Conservation (phyloP, 2,888 invertebrate genomes). For the Macrosoma leucophasiata region DNA sequence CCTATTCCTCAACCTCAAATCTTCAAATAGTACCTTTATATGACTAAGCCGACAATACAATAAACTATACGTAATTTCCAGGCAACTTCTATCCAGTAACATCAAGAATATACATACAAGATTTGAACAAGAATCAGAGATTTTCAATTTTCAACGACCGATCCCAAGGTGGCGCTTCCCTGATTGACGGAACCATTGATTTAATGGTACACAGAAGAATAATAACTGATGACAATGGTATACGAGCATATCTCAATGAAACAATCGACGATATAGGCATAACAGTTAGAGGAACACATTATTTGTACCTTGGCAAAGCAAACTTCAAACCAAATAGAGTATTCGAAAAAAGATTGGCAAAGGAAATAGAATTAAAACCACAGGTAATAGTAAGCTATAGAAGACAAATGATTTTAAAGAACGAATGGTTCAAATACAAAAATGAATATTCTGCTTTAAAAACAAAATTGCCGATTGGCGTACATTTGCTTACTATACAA, state of each 20-base stretch:
- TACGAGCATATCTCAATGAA: conserved; percentile 36
- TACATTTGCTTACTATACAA: conserved; percentile 86
- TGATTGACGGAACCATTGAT: conserved; percentile 83
- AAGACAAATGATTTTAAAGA: conserved; percentile 19
- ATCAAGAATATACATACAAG: conserved; percentile 83
- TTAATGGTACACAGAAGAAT: conserved; percentile 89
- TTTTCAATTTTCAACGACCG: conserved; percentile 83
- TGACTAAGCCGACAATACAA: too few relatives aligned
- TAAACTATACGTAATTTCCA: conserved; percentile 10
- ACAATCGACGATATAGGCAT: conserved; percentile 33
- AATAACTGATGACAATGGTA: conserved; percentile 83
- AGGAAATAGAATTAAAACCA: conserved; percentile 43
- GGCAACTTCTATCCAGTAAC: conserved; percentile 95
- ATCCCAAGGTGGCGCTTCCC: conserved; percentile 86
- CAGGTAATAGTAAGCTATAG: conserved; percentile 31
- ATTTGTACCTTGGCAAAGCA: conserved; percentile 44
- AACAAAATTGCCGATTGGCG: conserved; percentile 77
- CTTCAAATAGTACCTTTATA: too few relatives aligned
- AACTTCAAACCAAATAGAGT: conserved; percentile 41
- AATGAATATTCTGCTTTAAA: conserved; percentile 65
- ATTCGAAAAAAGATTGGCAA: conserved; percentile 54
- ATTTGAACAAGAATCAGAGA: conserved; percentile 55
- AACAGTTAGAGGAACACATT: conserved; percentile 43
- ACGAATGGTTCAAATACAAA: conserved; percentile 50
- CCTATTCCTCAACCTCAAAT: too few relatives aligned